These are phyloP conservation scores for Epizoanthus ramosus DNA, from an alignment of 92 coral and sea anemone species.

Conservation along the genomic window DNA sequence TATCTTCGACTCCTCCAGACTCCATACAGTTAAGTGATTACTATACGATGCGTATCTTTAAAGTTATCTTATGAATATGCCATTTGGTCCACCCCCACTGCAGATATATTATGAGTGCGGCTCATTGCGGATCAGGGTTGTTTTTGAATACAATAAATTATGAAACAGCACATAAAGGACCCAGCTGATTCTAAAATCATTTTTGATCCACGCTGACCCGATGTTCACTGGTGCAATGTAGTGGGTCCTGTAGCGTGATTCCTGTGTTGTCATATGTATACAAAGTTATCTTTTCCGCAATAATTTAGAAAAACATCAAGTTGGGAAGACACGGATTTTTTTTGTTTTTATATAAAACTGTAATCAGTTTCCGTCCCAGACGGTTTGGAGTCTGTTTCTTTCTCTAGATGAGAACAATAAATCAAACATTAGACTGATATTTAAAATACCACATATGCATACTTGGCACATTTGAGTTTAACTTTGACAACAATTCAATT, in stretches of 20 bases:
- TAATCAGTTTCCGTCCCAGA: conserved; percentile 44
- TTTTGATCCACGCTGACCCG: conserved; percentile 17
- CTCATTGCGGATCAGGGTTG: conserved; percentile 5
- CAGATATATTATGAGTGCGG: conserved; percentile 6
- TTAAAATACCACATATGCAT: background rate
- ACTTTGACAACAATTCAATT: conserved; percentile 18
- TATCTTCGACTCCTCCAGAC: conserved; percentile 1
- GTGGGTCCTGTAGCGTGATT: background rate
- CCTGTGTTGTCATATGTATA: conserved; percentile 13
- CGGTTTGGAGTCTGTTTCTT: conserved; percentile 16
- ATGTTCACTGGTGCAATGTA: background rate
- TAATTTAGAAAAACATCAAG: background rate
- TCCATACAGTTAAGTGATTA: background rate
- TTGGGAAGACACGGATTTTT: conserved; percentile 27
- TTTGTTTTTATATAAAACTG: conserved; percentile 24
- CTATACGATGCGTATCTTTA: background rate
- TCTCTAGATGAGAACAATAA: conserved; percentile 6
- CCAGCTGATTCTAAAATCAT: background rate
- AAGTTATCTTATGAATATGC: conserved; percentile 1
- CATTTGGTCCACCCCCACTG: conserved; percentile 2
- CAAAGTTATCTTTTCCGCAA: conserved; percentile 34
- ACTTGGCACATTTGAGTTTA: conserved; percentile 20
- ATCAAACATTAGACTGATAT: background rate
- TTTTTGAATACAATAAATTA: conserved; percentile 12
- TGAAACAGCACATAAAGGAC: conserved; percentile 7